Evolutionary conservation across 2,797 vertebrate species (phyloP), one percentile per base, ranked within the genome.

Genomic region (Enteromius viviparus): DNA sequence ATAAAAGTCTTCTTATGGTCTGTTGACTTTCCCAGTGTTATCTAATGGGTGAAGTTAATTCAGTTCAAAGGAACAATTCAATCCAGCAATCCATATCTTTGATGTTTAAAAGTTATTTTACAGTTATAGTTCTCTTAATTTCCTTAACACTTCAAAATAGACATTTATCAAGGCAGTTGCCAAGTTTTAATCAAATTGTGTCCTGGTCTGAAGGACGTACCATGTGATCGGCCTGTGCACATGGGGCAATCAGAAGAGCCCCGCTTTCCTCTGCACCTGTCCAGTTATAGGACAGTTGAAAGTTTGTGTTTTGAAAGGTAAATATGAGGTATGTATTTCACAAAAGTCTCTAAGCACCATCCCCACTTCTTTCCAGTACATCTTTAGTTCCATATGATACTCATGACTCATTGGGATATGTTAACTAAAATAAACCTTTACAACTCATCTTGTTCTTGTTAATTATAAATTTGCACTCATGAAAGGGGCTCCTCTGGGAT

Each of bases 121-220:
- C 3, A 2, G 2, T 2, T 74, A 7, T 29, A n/a, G 14, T 66
- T 32, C 3, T 45, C 40, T 3, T 37, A 34, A 47, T 21, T 3
- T 78, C 66, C 66, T 83, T 88, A 81, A 86, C 66, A 32, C 3
- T 47, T 69, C 34, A 53, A 32, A 0, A 40, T 45, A 99, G 98
- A 99, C 89, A 98, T 99, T 83, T 97, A 96, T 89, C 97, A 99
- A 91, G 98, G 99, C 84, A 89, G 94, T 32, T 97, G 96, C 87
- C 98, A 99, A 91, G 96, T 97, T 0, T 94, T 99, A n/a, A 99
- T 99, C 87, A 97, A 95, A 85, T 93, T 94, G 40, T 99, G 97
- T 83, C 96, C 95, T 0, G 98, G 98, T 3, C 92, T 96, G 0
- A 97, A 97, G 89, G 97, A 98, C 0, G 92, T 95, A 5, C 96